Percentiles rank a stretch among this genome's conserved stretches.
Evolutionary conservation across 2,113 vertebrate genomes (phyloP).

Genomic region (Neodontobutis hainanensis): DNA sequence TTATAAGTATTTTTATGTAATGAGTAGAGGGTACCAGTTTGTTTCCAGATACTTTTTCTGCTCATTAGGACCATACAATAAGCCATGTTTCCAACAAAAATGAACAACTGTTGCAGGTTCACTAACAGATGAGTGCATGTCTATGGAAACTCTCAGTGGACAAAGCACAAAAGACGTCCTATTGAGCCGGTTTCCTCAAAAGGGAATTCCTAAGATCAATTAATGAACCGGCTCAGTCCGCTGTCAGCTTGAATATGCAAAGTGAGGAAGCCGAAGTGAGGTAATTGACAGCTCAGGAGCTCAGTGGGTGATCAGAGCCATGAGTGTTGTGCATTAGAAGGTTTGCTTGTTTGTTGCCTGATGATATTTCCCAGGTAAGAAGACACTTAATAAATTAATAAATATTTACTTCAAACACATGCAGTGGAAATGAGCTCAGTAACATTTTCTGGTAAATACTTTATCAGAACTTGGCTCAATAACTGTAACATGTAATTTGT

Average conservation of each 20-base stretch:
- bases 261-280: conserved; percentile 21
- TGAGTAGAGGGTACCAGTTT: conserved; percentile 48
- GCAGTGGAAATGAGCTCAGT: neutral
- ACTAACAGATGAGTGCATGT: conserved; percentile 37
- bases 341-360: conserved; percentile 25
- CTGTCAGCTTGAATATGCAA: conserved; percentile 43
- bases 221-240: conserved; percentile 68
- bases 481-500: too few relatives aligned
- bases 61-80: conserved; percentile 51
- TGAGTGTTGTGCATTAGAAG: conserved; percentile 39
- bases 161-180: conserved; percentile 36
- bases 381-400: neutral
- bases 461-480: too few relatives aligned
- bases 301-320: conserved; percentile 53
- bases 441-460: neutral
- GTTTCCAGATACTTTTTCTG: conserved; percentile 47
- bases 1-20: conserved; percentile 46
- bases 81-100: conserved; percentile 27
- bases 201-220: conserved; percentile 65
- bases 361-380: conserved; percentile 25
- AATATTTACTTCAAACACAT: conserved; percentile 7
- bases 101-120: conserved; percentile 25
- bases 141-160: conserved; percentile 30
- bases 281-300: conserved; percentile 62
- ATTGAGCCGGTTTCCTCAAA: conserved; percentile 46